Evolutionary conservation across 2,113 vertebrate species (phyloP).

Genomic region (Odontesthes bonariensis): DNA sequence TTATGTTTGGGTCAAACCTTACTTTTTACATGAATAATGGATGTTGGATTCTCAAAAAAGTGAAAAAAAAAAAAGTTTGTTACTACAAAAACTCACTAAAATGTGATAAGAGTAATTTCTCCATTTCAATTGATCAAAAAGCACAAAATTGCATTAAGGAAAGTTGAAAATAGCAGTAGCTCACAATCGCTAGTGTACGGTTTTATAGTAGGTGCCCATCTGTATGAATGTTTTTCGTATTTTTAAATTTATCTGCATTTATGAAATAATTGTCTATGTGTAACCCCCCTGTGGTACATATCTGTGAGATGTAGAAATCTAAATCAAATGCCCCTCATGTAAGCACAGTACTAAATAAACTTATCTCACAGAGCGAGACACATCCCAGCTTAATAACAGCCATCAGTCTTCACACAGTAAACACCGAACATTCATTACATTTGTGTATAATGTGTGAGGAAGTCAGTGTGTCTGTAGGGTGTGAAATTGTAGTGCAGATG

Average conservation of each 20-base stretch:
- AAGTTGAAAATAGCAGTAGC: constrained; percentile 2
- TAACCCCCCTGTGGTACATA: neutral
- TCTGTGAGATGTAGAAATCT: constrained; percentile 11
- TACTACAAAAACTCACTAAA: neutral
- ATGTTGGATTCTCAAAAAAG: no score
- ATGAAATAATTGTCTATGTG: neutral
- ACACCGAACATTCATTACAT: constrained; percentile 55
- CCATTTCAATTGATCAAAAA: constrained; percentile 3
- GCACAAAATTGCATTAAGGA: constrained; percentile 22
- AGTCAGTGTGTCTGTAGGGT: constrained; percentile 14
- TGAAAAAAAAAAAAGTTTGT: no score
- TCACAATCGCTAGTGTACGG: neutral
- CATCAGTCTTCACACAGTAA: constrained; percentile 53
- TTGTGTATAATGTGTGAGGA: constrained; percentile 28
- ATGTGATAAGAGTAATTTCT: constrained; percentile 28
- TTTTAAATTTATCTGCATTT: neutral
- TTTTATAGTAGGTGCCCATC: neutral
- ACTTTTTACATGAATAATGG: no score
- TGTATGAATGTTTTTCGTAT: constrained; percentile 1
- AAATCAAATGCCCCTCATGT: constrained; percentile 36
- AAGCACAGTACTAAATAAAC: constrained; percentile 32
- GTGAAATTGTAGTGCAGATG: constrained; percentile 9
- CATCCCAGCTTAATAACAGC: constrained; percentile 52
- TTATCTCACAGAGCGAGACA: constrained; percentile 37
- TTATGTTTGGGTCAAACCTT: no score